phyloP scores from a whole-genome alignment of 2,113 vertebrate species.

The Ia io region DNA sequence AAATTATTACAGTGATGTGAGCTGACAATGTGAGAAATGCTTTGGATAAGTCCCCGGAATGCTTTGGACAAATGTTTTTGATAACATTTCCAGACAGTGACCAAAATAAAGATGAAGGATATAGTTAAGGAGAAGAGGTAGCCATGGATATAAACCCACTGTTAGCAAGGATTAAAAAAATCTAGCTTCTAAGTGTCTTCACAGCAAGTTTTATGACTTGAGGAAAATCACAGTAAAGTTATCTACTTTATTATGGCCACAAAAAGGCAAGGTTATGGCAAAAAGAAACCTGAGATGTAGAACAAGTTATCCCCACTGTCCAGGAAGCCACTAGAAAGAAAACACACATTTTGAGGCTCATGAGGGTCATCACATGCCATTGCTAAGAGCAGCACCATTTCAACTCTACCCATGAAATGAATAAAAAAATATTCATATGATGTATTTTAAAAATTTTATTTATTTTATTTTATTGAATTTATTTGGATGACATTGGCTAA shows the following conservation, averaged over 20 bases:
- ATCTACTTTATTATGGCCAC: neutral
- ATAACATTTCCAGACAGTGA: neutral
- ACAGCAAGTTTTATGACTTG: conserved; percentile 27
- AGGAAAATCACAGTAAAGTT: conserved; percentile 24
- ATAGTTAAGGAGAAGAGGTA: conserved; percentile 28
- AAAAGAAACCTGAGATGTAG: neutral
- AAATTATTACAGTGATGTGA: conserved; percentile 45
- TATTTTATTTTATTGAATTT: no score
- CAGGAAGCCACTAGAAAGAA: neutral
- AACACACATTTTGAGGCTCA: conserved; percentile 10
- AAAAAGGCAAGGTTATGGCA: conserved; percentile 14
- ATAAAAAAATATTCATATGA: conserved; percentile 58
- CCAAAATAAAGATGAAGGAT: conserved; percentile 21
- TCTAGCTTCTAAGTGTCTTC: neutral
- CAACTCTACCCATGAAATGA: neutral
- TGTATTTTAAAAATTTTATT: neutral
- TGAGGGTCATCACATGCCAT: conserved; percentile 18
- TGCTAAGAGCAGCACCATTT: conserved; percentile 6
- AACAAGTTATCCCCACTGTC: neutral
- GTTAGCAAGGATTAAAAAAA: neutral
- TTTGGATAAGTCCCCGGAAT: neutral
- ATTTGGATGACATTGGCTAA: no score
- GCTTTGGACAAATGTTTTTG: neutral
- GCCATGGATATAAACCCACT: conserved; percentile 23
- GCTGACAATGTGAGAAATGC: conserved; percentile 28